These are phyloP conservation scores for Ferrisia virgata DNA, from an alignment of 2,888 invertebrate species.

Conservation along the genomic window DNA sequence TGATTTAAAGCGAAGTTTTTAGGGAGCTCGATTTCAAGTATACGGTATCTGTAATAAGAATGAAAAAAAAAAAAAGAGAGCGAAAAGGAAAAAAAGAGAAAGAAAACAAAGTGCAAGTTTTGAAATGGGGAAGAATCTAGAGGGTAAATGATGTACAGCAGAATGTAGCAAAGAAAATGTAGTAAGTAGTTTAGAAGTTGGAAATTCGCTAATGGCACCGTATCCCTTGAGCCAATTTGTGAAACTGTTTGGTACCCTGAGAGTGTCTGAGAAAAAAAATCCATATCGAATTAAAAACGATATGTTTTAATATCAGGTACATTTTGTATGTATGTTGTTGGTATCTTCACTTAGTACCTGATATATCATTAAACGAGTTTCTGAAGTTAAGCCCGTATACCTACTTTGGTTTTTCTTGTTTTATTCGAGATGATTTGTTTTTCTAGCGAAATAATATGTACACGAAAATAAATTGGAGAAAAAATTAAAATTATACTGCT, in stretches of 20 bases:
- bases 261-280: not conserved
- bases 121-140: not conserved
- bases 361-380: too few species aligned
- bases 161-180: not conserved
- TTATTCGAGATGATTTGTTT: not conserved
- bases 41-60: too few species aligned
- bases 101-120: not conserved
- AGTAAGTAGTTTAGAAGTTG: slow-evolving; percentile 1
- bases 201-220: slow-evolving; percentile 5
- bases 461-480: not conserved
- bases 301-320: not conserved
- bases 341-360: too few species aligned
- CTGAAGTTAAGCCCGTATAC: too few species aligned
- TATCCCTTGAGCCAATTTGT: not conserved
- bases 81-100: not conserved
- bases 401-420: too few species aligned
- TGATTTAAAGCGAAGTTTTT: not conserved
- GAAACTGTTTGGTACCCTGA: not conserved
- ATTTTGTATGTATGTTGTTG: not conserved
- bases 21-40: not conserved
- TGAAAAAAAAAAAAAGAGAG: not conserved
- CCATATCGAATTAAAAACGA: not conserved
- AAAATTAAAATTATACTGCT: too few species aligned
- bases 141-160: slow-evolving; percentile 1
- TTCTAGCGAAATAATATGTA: not conserved